Evolutionary conservation across 1,140 invertebrate species (phyloP).

Genomic region (Colletes latitarsis): DNA sequence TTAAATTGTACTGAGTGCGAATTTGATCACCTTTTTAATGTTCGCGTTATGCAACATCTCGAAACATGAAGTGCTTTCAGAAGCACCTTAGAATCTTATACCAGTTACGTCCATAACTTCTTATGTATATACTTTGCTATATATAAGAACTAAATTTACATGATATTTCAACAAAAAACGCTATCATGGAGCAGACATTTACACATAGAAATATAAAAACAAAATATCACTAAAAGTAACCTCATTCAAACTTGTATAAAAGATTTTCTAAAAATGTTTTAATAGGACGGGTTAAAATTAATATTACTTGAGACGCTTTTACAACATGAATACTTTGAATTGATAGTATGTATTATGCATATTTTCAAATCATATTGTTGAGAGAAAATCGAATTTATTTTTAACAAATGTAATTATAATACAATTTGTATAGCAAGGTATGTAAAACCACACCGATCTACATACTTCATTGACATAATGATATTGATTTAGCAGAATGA

Average conservation of each 20-base stretch:
- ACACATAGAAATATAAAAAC: constrained; percentile 79
- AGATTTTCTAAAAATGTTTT: constrained; percentile 69
- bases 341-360: constrained; percentile 42
- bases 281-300: constrained; percentile 73
- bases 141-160: constrained; percentile 77
- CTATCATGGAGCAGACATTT: constrained; percentile 78
- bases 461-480: constrained; percentile 54
- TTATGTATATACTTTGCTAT: constrained; percentile 67
- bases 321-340: constrained; percentile 43
- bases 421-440: constrained; percentile 54
- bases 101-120: constrained; percentile 67
- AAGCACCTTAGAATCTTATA: constrained; percentile 57
- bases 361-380: constrained; percentile 32
- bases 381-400: constrained; percentile 40
- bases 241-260: constrained; percentile 75
- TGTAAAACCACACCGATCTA: constrained; percentile 67
- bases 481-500: constrained; percentile 58
- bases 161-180: constrained; percentile 79
- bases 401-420: constrained; percentile 46
- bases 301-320: constrained; percentile 55
- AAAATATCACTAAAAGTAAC: constrained; percentile 74
- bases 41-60: constrained; percentile 56
- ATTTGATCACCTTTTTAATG: constrained; percentile 63
- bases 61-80: constrained; percentile 47
- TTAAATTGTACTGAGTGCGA: constrained; percentile 78